Evolutionary conservation across 1,140 invertebrate genomes (phyloP).

Genomic region (Megalonaias nervosa): DNA sequence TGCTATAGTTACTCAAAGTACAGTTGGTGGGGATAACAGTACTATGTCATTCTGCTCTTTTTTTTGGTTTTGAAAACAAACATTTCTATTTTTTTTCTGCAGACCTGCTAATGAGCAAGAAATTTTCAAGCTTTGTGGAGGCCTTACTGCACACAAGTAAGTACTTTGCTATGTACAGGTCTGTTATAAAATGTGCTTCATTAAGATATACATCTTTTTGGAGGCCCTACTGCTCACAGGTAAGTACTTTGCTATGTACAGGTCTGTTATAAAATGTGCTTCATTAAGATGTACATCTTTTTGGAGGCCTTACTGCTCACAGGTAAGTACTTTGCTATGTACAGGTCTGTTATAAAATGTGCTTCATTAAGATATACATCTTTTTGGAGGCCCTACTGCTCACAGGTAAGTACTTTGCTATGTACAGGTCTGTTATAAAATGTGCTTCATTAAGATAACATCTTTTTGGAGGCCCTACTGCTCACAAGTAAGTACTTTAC

Average conservation of each 20-base stretch:
- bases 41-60: no score
- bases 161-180: conserved; percentile 24
- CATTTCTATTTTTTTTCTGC: conserved; percentile 15
- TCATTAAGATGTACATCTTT: neutral
- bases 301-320: conserved; percentile 83
- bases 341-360: neutral
- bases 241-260: conserved; percentile 61
- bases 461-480: no score
- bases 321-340: conserved; percentile 75
- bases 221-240: conserved; percentile 86
- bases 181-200: no score
- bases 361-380: neutral
- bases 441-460: neutral
- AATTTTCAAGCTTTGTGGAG: conserved; percentile 83
- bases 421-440: neutral
- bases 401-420: conserved; percentile 79
- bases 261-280: neutral
- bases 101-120: conserved; percentile 80
- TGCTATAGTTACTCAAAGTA: no score
- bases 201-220: conserved; percentile 74
- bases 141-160: conserved; percentile 86
- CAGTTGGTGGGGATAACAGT: no score
- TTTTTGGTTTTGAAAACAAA: no score
- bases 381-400: conserved; percentile 79
- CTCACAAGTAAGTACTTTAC: no score